Evolutionary conservation across 1,140 invertebrate genomes (phyloP).

Genomic region (Sweltsa coloradensis): DNA sequence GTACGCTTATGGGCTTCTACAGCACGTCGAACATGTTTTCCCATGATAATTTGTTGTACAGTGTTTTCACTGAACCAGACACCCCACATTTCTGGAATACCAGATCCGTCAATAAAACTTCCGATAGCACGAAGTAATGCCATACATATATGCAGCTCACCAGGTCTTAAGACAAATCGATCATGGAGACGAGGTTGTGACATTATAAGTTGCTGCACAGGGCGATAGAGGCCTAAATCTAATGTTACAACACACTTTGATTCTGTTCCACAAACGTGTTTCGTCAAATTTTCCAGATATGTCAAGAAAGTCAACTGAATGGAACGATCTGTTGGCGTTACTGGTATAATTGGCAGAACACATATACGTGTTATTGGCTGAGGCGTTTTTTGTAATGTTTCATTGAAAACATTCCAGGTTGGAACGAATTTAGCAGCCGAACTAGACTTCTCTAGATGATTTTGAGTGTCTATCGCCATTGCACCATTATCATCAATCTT

Average conservation of each 20-base stretch:
- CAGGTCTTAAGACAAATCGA: conserved; percentile 1
- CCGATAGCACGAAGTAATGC: conserved; percentile 8
- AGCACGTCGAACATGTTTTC: no score
- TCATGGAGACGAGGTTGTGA: conserved; percentile 1
- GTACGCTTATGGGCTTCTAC: no score
- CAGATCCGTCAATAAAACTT: conserved; percentile 5
- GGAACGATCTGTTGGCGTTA: conserved; percentile 3
- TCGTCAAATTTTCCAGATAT: conserved; percentile 6
- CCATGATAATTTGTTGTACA: no score
- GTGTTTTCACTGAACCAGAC: conserved; percentile 1
- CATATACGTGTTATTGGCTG: neutral
- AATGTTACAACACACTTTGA: conserved; percentile 8
- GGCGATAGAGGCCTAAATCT: conserved; percentile 8
- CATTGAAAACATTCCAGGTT: conserved; percentile 5
- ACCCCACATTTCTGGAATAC: conserved; percentile 7
- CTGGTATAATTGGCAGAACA: conserved; percentile 8
- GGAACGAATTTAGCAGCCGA: conserved; percentile 1
- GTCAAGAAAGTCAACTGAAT: conserved; percentile 9
- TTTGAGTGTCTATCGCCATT: neutral
- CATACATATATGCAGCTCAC: conserved; percentile 5
- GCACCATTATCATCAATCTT: conserved; percentile 1
- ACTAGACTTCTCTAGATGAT: neutral
- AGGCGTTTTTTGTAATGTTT: neutral
- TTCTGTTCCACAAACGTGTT: conserved; percentile 5
- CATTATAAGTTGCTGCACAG: conserved; percentile 8